Percentiles rank a stretch among this genome's conserved stretches.
Conservation (phyloP, 2,113 vertebrate genomes). For the Apus apus region DNA sequence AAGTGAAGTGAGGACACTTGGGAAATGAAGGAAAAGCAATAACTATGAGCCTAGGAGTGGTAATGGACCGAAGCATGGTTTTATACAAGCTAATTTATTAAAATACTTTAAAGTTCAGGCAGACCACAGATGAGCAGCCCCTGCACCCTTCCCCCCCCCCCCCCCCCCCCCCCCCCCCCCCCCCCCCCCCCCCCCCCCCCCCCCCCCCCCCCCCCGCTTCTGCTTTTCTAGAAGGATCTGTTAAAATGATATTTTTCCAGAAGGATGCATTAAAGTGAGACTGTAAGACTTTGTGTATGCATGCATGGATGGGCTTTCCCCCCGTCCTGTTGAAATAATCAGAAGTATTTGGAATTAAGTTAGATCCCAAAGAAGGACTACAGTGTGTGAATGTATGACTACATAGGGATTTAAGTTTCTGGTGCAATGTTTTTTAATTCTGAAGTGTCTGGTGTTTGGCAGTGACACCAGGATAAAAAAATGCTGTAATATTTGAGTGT, state of each 20-base stretch:
- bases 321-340: background rate
- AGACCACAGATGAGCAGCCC: background rate
- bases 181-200: too few relatives aligned
- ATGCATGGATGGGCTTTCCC: background rate
- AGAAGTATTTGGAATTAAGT: background rate
- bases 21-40: background rate
- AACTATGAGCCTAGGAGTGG: background rate
- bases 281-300: too few relatives aligned
- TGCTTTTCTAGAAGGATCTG: background rate
- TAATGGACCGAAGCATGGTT: too few relatives aligned
- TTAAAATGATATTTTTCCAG: background rate
- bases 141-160: background rate
- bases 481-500: background rate
- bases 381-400: background rate
- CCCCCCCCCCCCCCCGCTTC: background rate
- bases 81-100: background rate
- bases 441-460: background rate
- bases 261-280: background rate
- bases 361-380: background rate
- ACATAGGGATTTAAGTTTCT: background rate
- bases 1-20: background rate
- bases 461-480: background rate
- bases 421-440: background rate
- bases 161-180: background rate
- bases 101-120: background rate